Evolutionary conservation across 2,797 vertebrate genomes (phyloP), one percentile per base, ranked within the genome.

Genomic region (Rhadinocentrus ornatus): DNA sequence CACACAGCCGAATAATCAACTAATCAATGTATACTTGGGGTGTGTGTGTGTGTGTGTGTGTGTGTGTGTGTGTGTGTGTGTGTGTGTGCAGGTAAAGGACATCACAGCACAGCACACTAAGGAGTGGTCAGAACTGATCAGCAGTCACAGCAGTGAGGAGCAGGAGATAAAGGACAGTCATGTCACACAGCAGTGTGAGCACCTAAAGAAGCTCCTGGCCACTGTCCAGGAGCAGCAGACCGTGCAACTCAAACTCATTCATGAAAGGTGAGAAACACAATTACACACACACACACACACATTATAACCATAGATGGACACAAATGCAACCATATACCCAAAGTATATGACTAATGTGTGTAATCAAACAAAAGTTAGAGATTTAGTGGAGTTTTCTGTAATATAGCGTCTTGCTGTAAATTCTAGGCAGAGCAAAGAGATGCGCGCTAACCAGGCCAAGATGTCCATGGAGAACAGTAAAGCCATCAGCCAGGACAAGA

Each of bases 391-490:
- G 13, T 66, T 46, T 48, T 15, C n/a, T 48, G 1, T 37, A 44
- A 34, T 57, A 20, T 67, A 46, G 9, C 13, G 10, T 27, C n/a
- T 71, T 59, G 48, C 66, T 58, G 15, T 15, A 20, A 26, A 46
- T 50, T 76, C n/a, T 67, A 99, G 98, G 81, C 97, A 98, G 92
- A 99, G 96, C 93, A 99, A 99, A 90, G 97, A 99, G 86, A 99
- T 99, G 98, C 93, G 96, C 34, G 97, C 96, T 48, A 99, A 98
- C 91, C 98, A 99, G 88, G 97, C 98, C 27, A 99, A 99, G 93
- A 95, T 95, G 73, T 99, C 98, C 59, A 99, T 99, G 98, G 98
- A 99, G 84, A 99, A 99, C 87, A 97, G 97, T 91, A 99, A 99
- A 96, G 98, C 97, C 86, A 99, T 99, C 92, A 99, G 96, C 88